Conservation (phyloP, 2,888 invertebrate genomes). For the Lymantria monacha region DNA sequence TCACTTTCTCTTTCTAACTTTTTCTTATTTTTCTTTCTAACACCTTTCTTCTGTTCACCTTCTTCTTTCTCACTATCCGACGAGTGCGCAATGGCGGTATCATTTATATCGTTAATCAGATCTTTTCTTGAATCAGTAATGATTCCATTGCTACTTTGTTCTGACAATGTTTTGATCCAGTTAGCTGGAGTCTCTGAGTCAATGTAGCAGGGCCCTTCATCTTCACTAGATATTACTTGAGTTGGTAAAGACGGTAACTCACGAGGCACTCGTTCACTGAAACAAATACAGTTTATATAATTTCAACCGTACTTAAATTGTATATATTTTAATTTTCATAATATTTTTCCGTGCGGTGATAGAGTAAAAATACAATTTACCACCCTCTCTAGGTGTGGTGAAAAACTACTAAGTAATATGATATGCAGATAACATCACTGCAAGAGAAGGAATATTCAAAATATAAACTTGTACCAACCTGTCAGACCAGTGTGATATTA, state of each 20-base stretch:
- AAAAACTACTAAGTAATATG: too few relatives aligned
- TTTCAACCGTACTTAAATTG: background rate
- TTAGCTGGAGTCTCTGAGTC: constrained; percentile 68
- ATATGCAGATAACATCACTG: too few relatives aligned
- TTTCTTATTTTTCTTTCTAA: constrained; percentile 39
- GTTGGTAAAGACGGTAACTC: constrained; percentile 81
- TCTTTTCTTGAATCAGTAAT: constrained; percentile 74
- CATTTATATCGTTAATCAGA: constrained; percentile 71
- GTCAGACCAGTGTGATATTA: too few relatives aligned
- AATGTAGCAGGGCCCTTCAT: constrained; percentile 74
- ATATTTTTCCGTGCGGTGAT: too few relatives aligned
- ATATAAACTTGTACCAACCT: too few relatives aligned
- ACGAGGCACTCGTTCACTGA: constrained; percentile 79
- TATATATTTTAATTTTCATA: too few relatives aligned
- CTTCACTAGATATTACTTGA: constrained; percentile 70
- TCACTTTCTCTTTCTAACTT: constrained; percentile 46
- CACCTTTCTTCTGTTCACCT: constrained; percentile 30
- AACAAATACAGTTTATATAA: constrained; percentile 3
- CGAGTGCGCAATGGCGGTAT: constrained; percentile 53
- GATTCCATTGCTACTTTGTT: constrained; percentile 61
- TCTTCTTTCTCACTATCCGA: constrained; percentile 52
- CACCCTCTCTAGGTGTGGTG: too few relatives aligned
- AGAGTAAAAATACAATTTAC: too few relatives aligned
- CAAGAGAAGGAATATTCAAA: too few relatives aligned
- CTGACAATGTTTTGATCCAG: constrained; percentile 72